phyloP scores from a whole-genome alignment of 2,888 invertebrate genomes.

The Pyrrhosoma nymphula region DNA sequence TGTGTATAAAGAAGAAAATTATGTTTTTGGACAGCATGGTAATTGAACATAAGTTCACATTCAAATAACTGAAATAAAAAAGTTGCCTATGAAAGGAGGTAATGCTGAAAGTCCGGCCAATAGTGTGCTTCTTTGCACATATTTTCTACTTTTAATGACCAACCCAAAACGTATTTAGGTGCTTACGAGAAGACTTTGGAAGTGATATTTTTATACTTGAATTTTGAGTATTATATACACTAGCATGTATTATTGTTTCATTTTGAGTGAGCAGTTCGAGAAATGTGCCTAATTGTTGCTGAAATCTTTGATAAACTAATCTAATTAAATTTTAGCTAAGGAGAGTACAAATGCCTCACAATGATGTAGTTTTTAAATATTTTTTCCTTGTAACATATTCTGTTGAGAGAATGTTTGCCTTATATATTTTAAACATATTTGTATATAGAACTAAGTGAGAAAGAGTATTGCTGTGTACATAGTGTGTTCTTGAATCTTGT shows the following conservation, averaged over 20 bases:
- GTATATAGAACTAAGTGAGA: slow-evolving; percentile 38
- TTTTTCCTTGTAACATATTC: slow-evolving; percentile 49
- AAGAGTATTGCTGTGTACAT: slow-evolving; percentile 34
- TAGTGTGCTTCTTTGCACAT: not conserved
- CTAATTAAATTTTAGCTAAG: not conserved
- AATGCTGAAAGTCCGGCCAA: slow-evolving; percentile 40
- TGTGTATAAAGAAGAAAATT: slow-evolving; percentile 26
- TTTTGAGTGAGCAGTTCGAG: not conserved
- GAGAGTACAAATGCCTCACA: slow-evolving; percentile 50
- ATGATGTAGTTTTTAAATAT: slow-evolving; percentile 36
- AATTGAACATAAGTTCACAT: not conserved
- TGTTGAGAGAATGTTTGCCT: not conserved
- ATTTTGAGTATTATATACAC: slow-evolving; percentile 20
- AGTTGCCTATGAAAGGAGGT: slow-evolving; percentile 37
- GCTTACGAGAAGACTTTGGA: slow-evolving; percentile 34
- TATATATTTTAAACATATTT: slow-evolving; percentile 40
- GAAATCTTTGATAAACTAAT: slow-evolving; percentile 1
- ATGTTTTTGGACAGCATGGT: not conserved
- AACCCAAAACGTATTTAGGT: slow-evolving; percentile 32
- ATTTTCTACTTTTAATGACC: not conserved
- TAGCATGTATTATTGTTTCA: not conserved
- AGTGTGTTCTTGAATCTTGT: slow-evolving; percentile 45
- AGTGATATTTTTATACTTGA: slow-evolving; percentile 59
- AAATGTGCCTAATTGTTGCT: not conserved
- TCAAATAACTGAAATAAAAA: not conserved